phyloP scores from a whole-genome alignment of 2,797 vertebrate genomes.

The Ctenochaetus hawaiiensis region DNA sequence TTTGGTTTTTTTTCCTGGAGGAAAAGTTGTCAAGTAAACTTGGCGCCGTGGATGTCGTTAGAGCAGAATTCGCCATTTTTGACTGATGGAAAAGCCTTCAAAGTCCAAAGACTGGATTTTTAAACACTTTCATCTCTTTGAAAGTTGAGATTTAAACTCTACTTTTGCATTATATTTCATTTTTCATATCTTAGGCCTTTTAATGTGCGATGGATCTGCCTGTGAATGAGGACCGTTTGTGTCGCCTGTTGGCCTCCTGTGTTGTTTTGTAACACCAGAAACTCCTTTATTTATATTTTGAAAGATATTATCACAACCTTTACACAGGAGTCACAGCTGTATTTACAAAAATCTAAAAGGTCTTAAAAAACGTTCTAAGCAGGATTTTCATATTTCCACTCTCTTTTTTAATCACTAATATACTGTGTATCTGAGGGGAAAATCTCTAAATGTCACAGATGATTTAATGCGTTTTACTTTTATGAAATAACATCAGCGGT shows the following conservation, averaged over 20 bases:
- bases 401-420: no score
- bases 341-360: background rate
- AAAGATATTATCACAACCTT: background rate
- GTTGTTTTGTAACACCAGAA: slow-evolving; percentile 34
- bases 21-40: slow-evolving; percentile 19
- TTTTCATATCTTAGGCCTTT: background rate
- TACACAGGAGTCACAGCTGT: background rate
- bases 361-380: no score
- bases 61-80: slow-evolving; percentile 79
- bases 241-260: slow-evolving; percentile 4
- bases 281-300: slow-evolving; percentile 1
- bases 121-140: background rate
- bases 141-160: background rate
- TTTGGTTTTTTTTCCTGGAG: slow-evolving; percentile 1
- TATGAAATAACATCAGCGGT: background rate
- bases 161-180: slow-evolving; percentile 1
- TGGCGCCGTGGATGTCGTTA: slow-evolving; percentile 55
- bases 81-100: slow-evolving; percentile 47
- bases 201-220: background rate
- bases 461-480: background rate
- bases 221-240: slow-evolving; percentile 11
- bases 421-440: no score
- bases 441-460: background rate
- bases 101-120: slow-evolving; percentile 34
- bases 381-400: no score